Conservation (phyloP, 2,888 invertebrate genomes). For the Cephus spinipes region DNA sequence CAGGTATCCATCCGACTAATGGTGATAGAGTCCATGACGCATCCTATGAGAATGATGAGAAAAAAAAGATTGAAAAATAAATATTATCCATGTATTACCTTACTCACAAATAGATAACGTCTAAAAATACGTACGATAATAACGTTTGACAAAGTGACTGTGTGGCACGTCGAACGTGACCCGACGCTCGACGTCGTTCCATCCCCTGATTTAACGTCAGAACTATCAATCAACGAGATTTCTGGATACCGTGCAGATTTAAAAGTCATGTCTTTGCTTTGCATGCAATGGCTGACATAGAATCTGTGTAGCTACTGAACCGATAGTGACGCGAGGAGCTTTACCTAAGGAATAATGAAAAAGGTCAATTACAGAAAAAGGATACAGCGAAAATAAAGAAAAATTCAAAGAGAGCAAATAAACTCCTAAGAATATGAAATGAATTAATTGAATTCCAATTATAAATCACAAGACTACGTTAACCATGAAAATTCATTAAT, state of each 20-base stretch:
- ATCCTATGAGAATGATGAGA: not conserved
- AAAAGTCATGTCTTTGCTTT: not conserved
- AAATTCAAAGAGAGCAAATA: not conserved
- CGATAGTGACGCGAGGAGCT: too few species aligned
- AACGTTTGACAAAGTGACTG: not conserved
- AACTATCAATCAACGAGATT: not conserved
- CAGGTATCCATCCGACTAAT: not conserved
- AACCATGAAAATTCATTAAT: not conserved
- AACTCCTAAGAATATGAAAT: not conserved
- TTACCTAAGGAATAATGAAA: too few species aligned
- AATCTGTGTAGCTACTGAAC: too few species aligned
- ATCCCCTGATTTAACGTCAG: not conserved
- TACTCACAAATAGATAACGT: not conserved
- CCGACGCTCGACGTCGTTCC: not conserved
- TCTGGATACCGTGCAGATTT: not conserved
- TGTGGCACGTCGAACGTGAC: not conserved
- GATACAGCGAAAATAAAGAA: not conserved
- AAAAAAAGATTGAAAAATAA: not conserved
- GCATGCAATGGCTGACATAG: too few species aligned
- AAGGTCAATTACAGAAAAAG: not conserved
- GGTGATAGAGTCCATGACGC: not conserved
- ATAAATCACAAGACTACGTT: not conserved
- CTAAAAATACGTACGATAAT: not conserved
- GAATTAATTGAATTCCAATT: not conserved
- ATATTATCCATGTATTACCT: not conserved